These are phyloP conservation scores for Garra rufa DNA, from an alignment of 2,113 vertebrate genomes.

Conservation along the genomic window DNA sequence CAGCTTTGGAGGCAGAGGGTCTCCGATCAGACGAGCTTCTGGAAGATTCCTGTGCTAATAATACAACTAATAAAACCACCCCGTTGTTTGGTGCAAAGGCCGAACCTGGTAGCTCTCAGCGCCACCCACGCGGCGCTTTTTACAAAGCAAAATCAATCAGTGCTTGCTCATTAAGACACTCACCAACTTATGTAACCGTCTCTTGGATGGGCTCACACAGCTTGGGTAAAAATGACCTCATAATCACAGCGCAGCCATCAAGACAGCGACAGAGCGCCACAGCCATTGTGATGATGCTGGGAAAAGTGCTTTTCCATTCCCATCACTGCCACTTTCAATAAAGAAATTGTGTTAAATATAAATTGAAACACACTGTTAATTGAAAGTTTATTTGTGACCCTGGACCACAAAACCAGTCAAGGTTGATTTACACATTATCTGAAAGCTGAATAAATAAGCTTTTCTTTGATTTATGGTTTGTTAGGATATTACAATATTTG, in stretches of 20 bases:
- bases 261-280: constrained; percentile 65
- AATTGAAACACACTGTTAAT: neutral
- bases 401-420: no score
- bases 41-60: constrained; percentile 58
- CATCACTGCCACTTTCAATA: constrained; percentile 50
- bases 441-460: no score
- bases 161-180: constrained; percentile 83
- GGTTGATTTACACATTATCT: no score
- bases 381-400: no score
- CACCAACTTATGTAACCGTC: constrained; percentile 81
- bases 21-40: constrained; percentile 66
- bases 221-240: constrained; percentile 79
- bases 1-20: constrained; percentile 66
- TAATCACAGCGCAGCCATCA: constrained; percentile 80
- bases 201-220: constrained; percentile 78
- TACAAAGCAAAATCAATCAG: constrained; percentile 77
- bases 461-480: no score
- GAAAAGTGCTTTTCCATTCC: constrained; percentile 53
- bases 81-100: constrained; percentile 44
- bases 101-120: constrained; percentile 49
- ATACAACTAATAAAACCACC: constrained; percentile 62
- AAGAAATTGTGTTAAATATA: constrained; percentile 37
- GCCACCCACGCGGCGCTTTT: constrained; percentile 60
- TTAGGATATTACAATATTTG: no score
- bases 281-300: constrained; percentile 49